These are phyloP conservation scores for Orchestia grillus DNA, from an alignment of 1,140 invertebrate genomes.

Conservation along the genomic window DNA sequence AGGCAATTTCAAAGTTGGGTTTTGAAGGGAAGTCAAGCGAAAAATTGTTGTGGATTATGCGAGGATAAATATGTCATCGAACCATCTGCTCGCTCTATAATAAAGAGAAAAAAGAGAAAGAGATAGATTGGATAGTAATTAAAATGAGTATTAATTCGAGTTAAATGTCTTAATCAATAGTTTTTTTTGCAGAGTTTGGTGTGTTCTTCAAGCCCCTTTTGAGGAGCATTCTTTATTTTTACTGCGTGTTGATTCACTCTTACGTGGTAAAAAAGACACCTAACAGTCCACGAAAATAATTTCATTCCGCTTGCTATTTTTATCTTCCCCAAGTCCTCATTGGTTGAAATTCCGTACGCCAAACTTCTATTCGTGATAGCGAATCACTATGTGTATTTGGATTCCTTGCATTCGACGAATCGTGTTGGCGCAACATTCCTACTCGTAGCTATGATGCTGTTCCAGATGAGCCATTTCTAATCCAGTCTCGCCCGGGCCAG, in stretches of 20 bases:
- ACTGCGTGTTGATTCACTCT: too few relatives aligned
- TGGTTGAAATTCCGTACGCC: background rate
- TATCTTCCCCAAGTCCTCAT: background rate
- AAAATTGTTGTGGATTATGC: background rate
- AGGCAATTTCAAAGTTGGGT: background rate
- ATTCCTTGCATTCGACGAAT: background rate
- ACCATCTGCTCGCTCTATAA: background rate
- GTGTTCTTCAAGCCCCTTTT: too few relatives aligned
- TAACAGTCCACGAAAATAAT: too few relatives aligned
- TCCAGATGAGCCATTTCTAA: background rate
- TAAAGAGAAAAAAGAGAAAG: too few relatives aligned
- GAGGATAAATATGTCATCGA: background rate
- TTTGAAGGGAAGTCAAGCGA: background rate
- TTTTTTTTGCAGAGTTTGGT: too few relatives aligned
- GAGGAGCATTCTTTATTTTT: too few relatives aligned
- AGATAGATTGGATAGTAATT: too few relatives aligned
- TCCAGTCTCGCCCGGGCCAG: background rate
- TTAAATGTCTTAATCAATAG: too few relatives aligned
- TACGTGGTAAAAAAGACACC: too few relatives aligned
- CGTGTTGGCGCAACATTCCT: background rate
- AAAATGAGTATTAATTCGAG: too few relatives aligned
- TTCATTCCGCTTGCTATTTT: background rate
- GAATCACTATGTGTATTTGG: background rate
- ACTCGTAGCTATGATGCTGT: background rate
- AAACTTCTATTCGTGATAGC: background rate